Evolutionary conservation across 1,140 invertebrate species (phyloP).

Genomic region (Chymomyza costata): DNA sequence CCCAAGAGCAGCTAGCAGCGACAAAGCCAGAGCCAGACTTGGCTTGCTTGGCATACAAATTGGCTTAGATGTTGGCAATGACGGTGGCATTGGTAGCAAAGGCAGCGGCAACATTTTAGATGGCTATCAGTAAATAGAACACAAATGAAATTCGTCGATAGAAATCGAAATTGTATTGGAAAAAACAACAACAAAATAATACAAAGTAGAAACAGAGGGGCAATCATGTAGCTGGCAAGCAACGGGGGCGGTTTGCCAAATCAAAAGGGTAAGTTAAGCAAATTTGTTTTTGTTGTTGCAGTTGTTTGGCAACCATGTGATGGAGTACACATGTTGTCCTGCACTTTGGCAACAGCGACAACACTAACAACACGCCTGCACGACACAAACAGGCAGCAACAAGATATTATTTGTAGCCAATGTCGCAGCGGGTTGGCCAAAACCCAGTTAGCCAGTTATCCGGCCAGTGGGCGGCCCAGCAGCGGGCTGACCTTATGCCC

Average conservation of each 20-base stretch:
- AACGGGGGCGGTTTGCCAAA: constrained; percentile 58
- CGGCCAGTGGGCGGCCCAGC: constrained; percentile 29
- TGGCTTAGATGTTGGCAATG: constrained; percentile 35
- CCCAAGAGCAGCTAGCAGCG: too few species aligned
- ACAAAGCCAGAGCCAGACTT: neutral
- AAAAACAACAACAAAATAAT: constrained; percentile 3
- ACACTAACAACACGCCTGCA: constrained; percentile 4
- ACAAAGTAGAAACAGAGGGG: constrained; percentile 9
- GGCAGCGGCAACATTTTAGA: constrained; percentile 62
- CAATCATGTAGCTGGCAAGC: too few species aligned
- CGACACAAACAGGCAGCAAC: neutral
- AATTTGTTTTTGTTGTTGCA: constrained; percentile 9
- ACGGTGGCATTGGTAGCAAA: constrained; percentile 42
- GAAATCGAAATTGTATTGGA: constrained; percentile 57
- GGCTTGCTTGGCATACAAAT: constrained; percentile 47
- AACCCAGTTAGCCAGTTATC: too few species aligned
- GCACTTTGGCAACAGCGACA: constrained; percentile 25
- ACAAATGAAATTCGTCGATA: constrained; percentile 74
- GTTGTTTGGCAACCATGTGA: constrained; percentile 63
- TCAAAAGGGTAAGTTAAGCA: constrained; percentile 33
- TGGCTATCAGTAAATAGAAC: constrained; percentile 75
- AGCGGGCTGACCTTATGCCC: constrained; percentile 55
- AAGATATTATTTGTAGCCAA: neutral
- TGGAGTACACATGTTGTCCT: constrained; percentile 67
- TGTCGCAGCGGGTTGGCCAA: neutral